These are phyloP conservation scores for Plectrocnemia conspersa DNA, from an alignment of 1,140 invertebrate species.

Conservation along the genomic window DNA sequence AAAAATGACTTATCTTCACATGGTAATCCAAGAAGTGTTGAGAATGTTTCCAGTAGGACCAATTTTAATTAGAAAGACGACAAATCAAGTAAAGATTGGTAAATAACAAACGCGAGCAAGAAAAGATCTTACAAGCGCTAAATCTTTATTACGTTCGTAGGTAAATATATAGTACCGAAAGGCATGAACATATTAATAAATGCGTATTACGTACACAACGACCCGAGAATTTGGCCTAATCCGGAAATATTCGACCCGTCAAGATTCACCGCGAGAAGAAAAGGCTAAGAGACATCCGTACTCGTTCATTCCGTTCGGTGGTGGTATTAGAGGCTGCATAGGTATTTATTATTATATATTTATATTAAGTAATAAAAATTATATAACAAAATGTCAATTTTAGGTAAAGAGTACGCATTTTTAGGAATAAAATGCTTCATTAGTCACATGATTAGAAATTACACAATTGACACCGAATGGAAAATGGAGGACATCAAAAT, in stretches of 20 bases:
- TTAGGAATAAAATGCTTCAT: constrained; percentile 18
- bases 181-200: constrained; percentile 13
- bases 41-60: constrained; percentile 14
- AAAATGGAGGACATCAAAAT: constrained; percentile 18
- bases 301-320: constrained; percentile 17
- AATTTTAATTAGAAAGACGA: constrained; percentile 6
- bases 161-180: neutral
- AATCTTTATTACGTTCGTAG: constrained; percentile 1
- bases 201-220: constrained; percentile 1
- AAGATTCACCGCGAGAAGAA: constrained; percentile 18
- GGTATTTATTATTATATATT: neutral
- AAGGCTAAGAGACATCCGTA: constrained; percentile 12
- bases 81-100: constrained; percentile 8
- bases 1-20: constrained; percentile 18
- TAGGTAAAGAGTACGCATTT: constrained; percentile 19
- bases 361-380: neutral
- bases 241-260: constrained; percentile 17
- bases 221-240: constrained; percentile 12
- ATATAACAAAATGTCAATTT: constrained; percentile 7
- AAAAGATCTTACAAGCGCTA: neutral
- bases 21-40: constrained; percentile 18
- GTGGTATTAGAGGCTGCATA: constrained; percentile 12
- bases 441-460: constrained; percentile 18
- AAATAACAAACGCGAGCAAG: neutral
- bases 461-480: constrained; percentile 14